Base-by-base conservation (phyloP, 35 echinoderm and acorn worm genomes). In the Hemicentrotus pulcherrimus region DNA sequence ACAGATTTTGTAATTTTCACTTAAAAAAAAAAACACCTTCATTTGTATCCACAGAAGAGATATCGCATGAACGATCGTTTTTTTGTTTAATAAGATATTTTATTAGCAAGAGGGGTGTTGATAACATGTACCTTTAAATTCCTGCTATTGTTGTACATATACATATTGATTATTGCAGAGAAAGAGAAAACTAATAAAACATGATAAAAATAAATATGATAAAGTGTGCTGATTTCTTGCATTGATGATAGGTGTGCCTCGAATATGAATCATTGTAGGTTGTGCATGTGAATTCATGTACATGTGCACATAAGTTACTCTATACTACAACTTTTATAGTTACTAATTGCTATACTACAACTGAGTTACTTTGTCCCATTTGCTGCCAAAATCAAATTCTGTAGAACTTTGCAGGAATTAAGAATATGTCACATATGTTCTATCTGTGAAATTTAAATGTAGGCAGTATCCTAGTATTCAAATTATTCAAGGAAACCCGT, bases 101-200 rank as follows among this genome's bases (percentile, higher is more conserved):
- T 78, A 78, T 78, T 78, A 78, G 65, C 65, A 78, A 78, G 65
- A 78, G 65, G n/a, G 28, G 65, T 28, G 65, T 78, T 78, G 65
- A 78, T 78, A 28, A 78, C 22, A 28, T 55, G 50, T 55, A 55
- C 50, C 50, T 55, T 10, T 7, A 28, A 78, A 78, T 22, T 78
- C 65, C 65, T 78, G 65, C 65, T 78, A 78, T 78, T 78, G 65
- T 78, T 78, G 65, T 78, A 78, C 65, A 78, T 78, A 78, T 78
- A 78, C 65, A 78, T 78, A 78, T 78, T 78, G 65, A 78, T 78
- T 78, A 78, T 78, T 78, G 65, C 65, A 78, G 65, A 78, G 19
- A 78, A 78, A 78, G 65, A 78, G 65, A 78, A 78, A 78, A 78
- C 65, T n/a, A 78, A 78, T 78, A 78, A 78, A 78, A 78, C 28